These are phyloP conservation scores for Chlamydotis undulata DNA, from an alignment of 2,113 vertebrate species.

Conservation along the genomic window DNA sequence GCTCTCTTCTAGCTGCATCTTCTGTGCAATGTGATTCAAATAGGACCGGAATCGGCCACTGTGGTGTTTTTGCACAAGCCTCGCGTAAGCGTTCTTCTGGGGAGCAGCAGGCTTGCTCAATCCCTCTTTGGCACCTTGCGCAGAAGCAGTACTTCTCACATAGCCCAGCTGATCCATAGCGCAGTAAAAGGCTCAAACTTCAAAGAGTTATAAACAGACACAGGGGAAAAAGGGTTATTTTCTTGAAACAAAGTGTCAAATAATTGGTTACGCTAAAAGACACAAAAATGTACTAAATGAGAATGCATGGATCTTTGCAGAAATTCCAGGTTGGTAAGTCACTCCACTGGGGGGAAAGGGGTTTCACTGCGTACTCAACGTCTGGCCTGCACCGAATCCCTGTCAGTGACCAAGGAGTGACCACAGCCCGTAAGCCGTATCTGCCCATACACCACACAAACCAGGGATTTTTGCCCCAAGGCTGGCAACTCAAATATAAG, in stretches of 20 bases:
- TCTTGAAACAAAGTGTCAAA: neutral
- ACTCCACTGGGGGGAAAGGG: neutral
- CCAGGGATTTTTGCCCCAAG: neutral
- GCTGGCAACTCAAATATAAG: neutral
- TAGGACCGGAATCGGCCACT: slow-evolving; percentile 81
- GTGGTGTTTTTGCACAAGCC: slow-evolving; percentile 84
- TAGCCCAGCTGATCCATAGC: slow-evolving; percentile 56
- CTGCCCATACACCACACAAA: neutral
- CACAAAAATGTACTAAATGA: neutral
- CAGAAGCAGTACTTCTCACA: slow-evolving; percentile 39
- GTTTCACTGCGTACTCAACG: neutral
- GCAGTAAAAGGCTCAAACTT: slow-evolving; percentile 8
- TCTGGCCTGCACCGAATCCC: neutral
- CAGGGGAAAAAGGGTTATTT: slow-evolving; percentile 32
- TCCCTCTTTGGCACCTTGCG: slow-evolving; percentile 65
- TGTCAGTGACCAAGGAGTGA: neutral
- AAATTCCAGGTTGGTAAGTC: neutral
- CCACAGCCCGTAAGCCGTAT: neutral
- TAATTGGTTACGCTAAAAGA: neutral
- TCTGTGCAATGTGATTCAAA: slow-evolving; percentile 76
- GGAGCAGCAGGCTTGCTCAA: slow-evolving; percentile 37
- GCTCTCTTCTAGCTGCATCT: slow-evolving; percentile 68
- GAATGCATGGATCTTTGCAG: neutral
- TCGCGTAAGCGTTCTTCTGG: slow-evolving; percentile 84
- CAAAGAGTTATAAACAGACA: slow-evolving; percentile 25